These are phyloP conservation scores for Urocyon cinereoargenteus DNA, from an alignment of 2,797 vertebrate genomes.

Conservation along the genomic window DNA sequence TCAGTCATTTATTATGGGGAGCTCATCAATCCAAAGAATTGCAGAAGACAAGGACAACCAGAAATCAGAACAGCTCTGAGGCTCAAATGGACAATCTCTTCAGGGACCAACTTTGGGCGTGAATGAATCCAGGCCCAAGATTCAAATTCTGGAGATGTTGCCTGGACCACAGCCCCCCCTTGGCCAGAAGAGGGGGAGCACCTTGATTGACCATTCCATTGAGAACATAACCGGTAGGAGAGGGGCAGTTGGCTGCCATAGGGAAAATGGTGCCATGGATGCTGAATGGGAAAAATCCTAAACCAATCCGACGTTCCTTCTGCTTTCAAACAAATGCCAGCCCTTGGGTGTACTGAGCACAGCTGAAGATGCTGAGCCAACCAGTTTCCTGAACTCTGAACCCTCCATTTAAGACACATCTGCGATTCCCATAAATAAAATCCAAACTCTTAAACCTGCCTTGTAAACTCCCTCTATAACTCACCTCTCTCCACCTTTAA, in stretches of 20 bases:
- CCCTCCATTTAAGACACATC: background rate
- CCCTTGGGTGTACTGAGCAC: background rate
- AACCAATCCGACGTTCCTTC: background rate
- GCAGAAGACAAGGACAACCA: background rate
- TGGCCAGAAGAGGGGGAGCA: background rate
- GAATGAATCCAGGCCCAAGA: background rate
- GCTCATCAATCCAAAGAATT: background rate
- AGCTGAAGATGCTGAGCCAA: background rate
- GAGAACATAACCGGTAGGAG: background rate
- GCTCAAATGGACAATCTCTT: background rate
- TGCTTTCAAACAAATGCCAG: background rate
- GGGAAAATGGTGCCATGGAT: background rate
- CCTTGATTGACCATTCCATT: background rate
- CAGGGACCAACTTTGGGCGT: background rate
- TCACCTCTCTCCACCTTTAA: background rate
- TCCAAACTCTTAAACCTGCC: background rate
- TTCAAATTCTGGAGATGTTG: background rate
- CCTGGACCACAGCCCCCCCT: background rate
- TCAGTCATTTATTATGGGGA: background rate
- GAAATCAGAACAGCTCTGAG: background rate
- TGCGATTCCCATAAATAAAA: background rate
- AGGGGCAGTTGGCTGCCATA: background rate
- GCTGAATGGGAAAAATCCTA: background rate
- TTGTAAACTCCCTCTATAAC: background rate
- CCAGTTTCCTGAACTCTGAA: background rate